Base-by-base conservation (phyloP, 2,113 vertebrate species). In the Meleagris gallopavo region DNA sequence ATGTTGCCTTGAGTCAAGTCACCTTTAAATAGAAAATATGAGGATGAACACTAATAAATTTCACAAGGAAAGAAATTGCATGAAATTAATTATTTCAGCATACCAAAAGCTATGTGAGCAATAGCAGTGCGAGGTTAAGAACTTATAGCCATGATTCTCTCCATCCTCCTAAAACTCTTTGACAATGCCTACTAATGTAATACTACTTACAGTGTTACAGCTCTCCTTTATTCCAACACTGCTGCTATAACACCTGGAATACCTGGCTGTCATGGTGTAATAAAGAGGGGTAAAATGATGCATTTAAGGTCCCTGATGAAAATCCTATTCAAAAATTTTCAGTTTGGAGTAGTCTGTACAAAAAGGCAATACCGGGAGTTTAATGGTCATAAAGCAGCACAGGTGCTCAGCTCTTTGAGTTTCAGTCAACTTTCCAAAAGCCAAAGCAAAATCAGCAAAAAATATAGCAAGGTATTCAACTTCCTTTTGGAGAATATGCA, bases 1-100 rank as follows among this genome's bases (percentile, higher is more conserved):
- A 76, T 67, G 69, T 86, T 93, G 60, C 89, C 87, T 94, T 79
- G 83, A 82, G 52, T 84, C 83, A 93, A 94, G 36, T 27, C 66
- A 81, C 74, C 93, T 94, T 87, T 78, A 95, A 95, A 90, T 32
- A 75, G 95, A 92, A 93, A 95, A 93, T 77, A 77, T 29, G 8
- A 94, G 52, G 72, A 86, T 27, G 61, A 92, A 27, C 54, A 30
- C 80, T 86, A 92, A 91, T 78, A 95, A 69, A 82, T 38, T 83
- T 62, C 81, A 76, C 38, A 70, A 85, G 66, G 75, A 92, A 89
- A 88, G 54, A 83, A 64, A 61, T 89, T 91, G 79, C 32, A 91
- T 96, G 86, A 90, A 91, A 95, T 90, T 91, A 91, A 73, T 86
- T 50, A 83, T 86, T 94, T 82, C 62, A 66, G 46, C 86, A 29